phyloP scores from a whole-genome alignment of 2,113 vertebrate species.

The Onychostoma macrolepis region DNA sequence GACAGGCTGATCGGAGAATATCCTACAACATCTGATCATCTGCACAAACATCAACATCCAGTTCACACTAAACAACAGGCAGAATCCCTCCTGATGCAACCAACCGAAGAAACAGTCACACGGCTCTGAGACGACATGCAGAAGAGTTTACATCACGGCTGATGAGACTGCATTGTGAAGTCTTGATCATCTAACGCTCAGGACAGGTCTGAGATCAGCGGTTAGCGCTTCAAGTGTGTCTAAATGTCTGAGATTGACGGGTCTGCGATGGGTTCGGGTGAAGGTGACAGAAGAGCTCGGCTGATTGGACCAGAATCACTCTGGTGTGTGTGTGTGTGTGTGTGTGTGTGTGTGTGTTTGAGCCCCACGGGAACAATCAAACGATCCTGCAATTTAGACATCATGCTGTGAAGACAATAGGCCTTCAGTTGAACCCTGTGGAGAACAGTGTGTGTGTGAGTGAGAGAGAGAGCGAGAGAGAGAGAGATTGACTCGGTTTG shows the following conservation, averaged over 20 bases:
- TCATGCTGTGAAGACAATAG: constrained; percentile 30
- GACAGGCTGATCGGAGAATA: neutral
- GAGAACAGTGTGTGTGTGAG: constrained; percentile 12
- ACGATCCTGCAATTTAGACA: constrained; percentile 30
- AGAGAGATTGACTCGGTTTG: neutral
- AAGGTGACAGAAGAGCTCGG: constrained; percentile 30
- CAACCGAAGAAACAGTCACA: no score
- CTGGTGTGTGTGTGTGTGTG: neutral
- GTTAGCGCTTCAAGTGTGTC: neutral
- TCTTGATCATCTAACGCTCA: neutral
- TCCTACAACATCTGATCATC: constrained; percentile 2
- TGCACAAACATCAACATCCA: neutral
- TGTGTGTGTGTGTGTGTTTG: neutral
- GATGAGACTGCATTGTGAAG: neutral
- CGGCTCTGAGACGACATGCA: no score
- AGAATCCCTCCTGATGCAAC: no score
- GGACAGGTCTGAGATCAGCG: neutral
- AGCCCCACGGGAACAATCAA: constrained; percentile 10
- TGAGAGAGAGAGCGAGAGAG: neutral
- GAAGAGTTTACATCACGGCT: neutral
- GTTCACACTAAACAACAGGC: neutral
- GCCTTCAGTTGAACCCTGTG: neutral
- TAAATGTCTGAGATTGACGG: neutral
- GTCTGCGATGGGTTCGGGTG: neutral
- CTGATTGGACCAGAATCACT: constrained; percentile 14